Conservation (phyloP, 1,140 invertebrate species). For the Leptinotarsa undecemlineata region DNA sequence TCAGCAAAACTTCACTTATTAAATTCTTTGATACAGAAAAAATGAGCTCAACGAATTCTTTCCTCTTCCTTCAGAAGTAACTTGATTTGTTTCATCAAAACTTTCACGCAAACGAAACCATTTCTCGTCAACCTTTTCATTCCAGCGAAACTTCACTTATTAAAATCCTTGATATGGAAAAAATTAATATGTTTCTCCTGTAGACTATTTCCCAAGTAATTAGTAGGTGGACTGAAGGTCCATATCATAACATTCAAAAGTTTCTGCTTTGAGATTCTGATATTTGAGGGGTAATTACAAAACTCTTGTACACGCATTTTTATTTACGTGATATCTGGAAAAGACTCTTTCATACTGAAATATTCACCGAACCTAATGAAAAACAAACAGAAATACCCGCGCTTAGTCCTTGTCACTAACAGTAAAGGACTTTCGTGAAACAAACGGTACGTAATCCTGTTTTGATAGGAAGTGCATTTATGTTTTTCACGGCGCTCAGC, state of each 20-base stretch:
- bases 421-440: not conserved
- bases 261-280: not conserved
- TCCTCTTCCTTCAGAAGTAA: too few relatives aligned
- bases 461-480: not conserved
- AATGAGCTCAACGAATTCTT: not conserved
- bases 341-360: not conserved
- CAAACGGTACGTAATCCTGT: slow-evolving; percentile 4
- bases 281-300: not conserved
- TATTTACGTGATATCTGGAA: not conserved
- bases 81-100: not conserved
- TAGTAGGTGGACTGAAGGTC: not conserved
- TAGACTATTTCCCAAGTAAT: not conserved
- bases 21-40: not conserved
- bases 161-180: not conserved
- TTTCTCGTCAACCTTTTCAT: not conserved
- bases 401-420: slow-evolving; percentile 3
- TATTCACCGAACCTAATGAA: slow-evolving; percentile 1
- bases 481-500: not conserved
- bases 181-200: not conserved
- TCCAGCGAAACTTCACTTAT: not conserved
- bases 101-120: not conserved
- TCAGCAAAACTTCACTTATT: not conserved
- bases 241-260: not conserved
- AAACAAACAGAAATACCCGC: not conserved
- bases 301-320: slow-evolving; percentile 5